A percentile compares a stretch with the other conserved stretches of the same genome.
Conservation (phyloP, 2,113 vertebrate genomes). For the Spheniscus mendiculus region DNA sequence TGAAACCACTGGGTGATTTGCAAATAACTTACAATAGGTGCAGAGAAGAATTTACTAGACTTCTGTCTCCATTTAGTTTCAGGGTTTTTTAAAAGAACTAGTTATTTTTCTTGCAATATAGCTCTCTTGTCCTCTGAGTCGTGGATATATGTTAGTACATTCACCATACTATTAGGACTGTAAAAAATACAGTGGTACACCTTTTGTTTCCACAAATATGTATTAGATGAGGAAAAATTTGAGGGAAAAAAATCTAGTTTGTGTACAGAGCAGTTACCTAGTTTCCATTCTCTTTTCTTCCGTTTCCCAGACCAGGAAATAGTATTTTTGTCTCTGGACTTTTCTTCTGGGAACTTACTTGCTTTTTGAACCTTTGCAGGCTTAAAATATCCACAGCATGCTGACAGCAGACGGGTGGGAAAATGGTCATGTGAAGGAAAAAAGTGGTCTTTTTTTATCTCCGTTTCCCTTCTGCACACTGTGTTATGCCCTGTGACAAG, state of each 20-base stretch:
- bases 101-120: background rate
- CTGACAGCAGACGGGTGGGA: background rate
- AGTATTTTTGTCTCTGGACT: background rate
- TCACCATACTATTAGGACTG: rapidly evolving
- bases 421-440: background rate
- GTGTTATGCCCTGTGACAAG: background rate
- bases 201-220: background rate
- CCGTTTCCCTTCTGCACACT: background rate
- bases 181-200: background rate
- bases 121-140: background rate
- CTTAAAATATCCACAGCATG: background rate
- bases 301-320: background rate
- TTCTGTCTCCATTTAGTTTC: background rate
- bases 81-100: background rate
- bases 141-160: background rate
- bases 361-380: background rate
- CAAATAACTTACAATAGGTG: background rate
- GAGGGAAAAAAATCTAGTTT: background rate
- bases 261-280: background rate
- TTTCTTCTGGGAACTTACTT: background rate
- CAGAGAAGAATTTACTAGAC: background rate
- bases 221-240: background rate
- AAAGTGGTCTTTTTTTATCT: background rate
- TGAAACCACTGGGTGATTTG: background rate
- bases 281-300: background rate